Percentiles rank a stretch among this genome's conserved stretches.
Evolutionary conservation across 2,888 invertebrate species (phyloP).

Genomic region (Cantharis nigra): DNA sequence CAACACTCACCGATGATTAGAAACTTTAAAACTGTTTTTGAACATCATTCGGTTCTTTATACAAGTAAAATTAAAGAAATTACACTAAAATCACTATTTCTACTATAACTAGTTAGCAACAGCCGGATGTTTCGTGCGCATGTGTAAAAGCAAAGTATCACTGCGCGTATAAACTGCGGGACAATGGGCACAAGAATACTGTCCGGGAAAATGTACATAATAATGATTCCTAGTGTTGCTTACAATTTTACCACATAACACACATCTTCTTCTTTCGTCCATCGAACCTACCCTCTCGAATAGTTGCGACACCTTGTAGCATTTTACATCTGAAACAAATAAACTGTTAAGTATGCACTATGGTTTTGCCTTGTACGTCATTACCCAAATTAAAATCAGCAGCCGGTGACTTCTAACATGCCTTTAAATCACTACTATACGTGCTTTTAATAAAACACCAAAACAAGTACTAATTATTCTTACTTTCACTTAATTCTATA

Average conservation of each 20-base stretch:
- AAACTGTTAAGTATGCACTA: constrained; percentile 12
- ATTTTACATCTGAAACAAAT: constrained; percentile 61
- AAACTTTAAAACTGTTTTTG: neutral
- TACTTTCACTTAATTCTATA: neutral
- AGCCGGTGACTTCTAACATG: constrained; percentile 37
- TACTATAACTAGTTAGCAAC: constrained; percentile 48
- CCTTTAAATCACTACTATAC: constrained; percentile 32
- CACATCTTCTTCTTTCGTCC: constrained; percentile 63
- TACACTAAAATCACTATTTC: neutral
- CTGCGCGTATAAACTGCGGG: constrained; percentile 64
- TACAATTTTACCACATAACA: constrained; percentile 65
- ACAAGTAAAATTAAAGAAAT: neutral
- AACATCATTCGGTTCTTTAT: neutral
- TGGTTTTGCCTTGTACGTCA: constrained; percentile 13
- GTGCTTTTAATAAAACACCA: constrained; percentile 11
- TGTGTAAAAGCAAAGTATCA: constrained; percentile 63
- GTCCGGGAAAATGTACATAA: constrained; percentile 65
- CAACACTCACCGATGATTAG: neutral
- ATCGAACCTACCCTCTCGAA: constrained; percentile 63
- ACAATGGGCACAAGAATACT: constrained; percentile 63
- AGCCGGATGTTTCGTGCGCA: constrained; percentile 62
- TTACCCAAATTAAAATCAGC: constrained; percentile 32
- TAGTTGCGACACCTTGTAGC: constrained; percentile 61
- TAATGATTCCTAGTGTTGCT: constrained; percentile 66
- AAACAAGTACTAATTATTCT: neutral